Percentiles rank a stretch among this genome's conserved stretches.
Evolutionary conservation across 2,797 vertebrate genomes (phyloP).

Genomic region (Rousettus madagascariensis): DNA sequence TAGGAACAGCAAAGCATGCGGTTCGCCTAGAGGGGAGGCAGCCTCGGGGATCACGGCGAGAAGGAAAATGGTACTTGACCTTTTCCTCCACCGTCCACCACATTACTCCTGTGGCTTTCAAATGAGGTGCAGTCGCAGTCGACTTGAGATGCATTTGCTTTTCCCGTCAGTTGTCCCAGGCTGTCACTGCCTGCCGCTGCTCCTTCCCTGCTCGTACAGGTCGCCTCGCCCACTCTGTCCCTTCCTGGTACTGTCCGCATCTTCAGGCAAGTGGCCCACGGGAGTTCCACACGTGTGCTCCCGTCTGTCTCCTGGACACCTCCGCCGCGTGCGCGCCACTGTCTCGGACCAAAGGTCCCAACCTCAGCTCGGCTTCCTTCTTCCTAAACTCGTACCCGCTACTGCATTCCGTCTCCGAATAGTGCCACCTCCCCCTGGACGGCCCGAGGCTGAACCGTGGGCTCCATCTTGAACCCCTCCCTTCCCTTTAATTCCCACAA

Average conservation of each 20-base stretch:
- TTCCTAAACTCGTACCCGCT: rapidly evolving
- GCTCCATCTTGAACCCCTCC: neutral
- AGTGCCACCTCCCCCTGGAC: rapidly evolving
- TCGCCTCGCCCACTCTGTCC: neutral
- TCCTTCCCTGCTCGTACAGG: rapidly evolving
- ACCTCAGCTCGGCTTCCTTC: too few relatives aligned
- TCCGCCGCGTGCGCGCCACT: neutral
- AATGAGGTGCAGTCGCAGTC: neutral
- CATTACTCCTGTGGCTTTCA: neutral
- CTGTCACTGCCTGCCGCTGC: neutral
- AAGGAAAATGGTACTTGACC: neutral
- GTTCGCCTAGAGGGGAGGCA: neutral
- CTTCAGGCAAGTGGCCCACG: neutral
- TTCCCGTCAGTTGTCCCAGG: neutral
- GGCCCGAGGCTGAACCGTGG: neutral
- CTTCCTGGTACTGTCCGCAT: rapidly evolving
- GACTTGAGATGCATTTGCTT: neutral
- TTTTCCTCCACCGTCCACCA: neutral
- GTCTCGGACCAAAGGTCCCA: rapidly evolving
- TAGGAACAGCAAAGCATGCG: neutral
- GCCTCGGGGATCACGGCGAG: neutral
- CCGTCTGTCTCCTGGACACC: neutral
- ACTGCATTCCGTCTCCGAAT: neutral
- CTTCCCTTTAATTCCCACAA: neutral
- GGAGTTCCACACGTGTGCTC: neutral